A percentile compares a stretch with the other conserved stretches of the same genome.
Conservation (phyloP, 53 echinoderm and acorn worm genomes). For the Henricia sp. region DNA sequence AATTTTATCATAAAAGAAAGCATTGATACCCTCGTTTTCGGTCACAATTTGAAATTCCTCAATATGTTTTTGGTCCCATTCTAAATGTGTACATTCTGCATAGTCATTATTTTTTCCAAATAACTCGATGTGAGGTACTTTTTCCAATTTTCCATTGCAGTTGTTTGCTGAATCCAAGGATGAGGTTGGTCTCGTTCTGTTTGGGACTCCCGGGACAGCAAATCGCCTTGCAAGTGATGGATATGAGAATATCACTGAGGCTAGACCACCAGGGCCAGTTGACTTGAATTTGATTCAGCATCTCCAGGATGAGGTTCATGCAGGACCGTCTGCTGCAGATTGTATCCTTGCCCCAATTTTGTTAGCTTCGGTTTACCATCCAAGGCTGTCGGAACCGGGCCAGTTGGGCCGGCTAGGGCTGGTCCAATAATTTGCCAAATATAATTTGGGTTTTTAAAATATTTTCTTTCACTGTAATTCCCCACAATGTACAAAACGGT, state of each 20-base stretch:
- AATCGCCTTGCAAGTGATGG: slow-evolving; percentile 73
- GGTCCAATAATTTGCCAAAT: too few species aligned
- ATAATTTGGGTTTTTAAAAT: not conserved
- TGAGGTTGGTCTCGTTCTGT: slow-evolving; percentile 84
- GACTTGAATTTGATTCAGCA: slow-evolving; percentile 81
- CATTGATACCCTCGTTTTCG: too few species aligned
- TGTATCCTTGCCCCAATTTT: slow-evolving; percentile 77
- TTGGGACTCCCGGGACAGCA: slow-evolving; percentile 89
- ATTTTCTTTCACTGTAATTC: slow-evolving; percentile 6
- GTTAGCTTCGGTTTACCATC: not conserved
- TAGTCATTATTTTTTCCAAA: not conserved
- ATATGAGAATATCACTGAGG: slow-evolving; percentile 91
- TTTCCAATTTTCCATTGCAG: slow-evolving; percentile 38
- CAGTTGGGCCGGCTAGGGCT: too few species aligned
- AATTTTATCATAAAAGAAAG: too few species aligned
- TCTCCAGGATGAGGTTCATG: slow-evolving; percentile 70
- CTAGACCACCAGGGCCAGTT: slow-evolving; percentile 70
- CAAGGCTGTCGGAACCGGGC: too few species aligned
- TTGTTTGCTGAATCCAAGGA: slow-evolving; percentile 95
- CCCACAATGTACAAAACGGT: too few species aligned
- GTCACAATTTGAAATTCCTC: too few species aligned
- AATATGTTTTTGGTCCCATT: too few species aligned
- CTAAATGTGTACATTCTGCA: not conserved
- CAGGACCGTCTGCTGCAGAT: slow-evolving; percentile 80
- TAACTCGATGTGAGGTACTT: not conserved